These are phyloP conservation scores for Nemurella pictetii DNA, from an alignment of 2,888 invertebrate genomes.

Conservation along the genomic window DNA sequence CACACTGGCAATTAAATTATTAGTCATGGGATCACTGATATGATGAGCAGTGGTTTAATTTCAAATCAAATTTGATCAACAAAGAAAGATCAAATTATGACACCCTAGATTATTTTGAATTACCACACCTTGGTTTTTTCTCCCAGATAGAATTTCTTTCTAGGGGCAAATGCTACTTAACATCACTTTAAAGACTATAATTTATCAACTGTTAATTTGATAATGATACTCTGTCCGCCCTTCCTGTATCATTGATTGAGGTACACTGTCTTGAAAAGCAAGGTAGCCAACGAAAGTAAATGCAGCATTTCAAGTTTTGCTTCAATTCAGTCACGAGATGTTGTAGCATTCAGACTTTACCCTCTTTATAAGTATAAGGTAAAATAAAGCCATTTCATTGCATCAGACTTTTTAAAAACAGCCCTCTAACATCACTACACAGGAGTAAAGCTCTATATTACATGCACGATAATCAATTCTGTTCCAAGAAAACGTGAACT, in stretches of 20 bases:
- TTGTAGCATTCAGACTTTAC: neutral
- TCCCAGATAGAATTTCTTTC: neutral
- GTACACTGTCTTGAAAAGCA: neutral
- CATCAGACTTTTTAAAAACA: neutral
- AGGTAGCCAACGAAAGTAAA: neutral
- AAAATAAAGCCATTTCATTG: too few relatives aligned
- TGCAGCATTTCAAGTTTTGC: neutral
- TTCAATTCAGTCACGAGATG: neutral
- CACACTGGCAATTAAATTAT: neutral
- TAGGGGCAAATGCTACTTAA: neutral
- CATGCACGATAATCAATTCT: neutral
- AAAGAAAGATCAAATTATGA: neutral
- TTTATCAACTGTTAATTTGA: neutral
- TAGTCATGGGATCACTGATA: neutral
- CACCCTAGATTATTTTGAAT: neutral
- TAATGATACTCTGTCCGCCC: neutral
- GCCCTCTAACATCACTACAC: neutral
- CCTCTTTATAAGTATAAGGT: neutral
- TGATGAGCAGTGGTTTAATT: neutral
- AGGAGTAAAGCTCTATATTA: neutral
- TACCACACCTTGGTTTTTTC: too few relatives aligned
- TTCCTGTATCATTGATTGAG: neutral
- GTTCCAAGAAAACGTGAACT: neutral
- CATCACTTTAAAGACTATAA: neutral
- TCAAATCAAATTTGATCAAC: neutral